These are phyloP conservation scores for Lepidocyrtoides sp. DNA, from an alignment of 2,888 invertebrate genomes.

Conservation along the genomic window DNA sequence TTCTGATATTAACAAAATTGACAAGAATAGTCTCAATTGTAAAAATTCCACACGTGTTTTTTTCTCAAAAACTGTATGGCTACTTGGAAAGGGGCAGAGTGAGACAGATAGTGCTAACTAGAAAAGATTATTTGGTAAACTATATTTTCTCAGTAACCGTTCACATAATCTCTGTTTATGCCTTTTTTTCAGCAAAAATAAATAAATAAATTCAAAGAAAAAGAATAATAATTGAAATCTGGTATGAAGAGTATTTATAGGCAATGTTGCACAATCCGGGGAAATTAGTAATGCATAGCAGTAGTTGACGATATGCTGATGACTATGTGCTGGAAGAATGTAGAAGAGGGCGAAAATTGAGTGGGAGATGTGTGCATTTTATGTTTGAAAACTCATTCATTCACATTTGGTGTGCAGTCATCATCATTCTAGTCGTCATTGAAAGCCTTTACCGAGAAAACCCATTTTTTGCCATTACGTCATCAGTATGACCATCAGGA, in stretches of 20 bases:
- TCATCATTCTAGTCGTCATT: background rate
- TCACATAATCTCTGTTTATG: background rate
- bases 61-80: too few relatives aligned
- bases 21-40: background rate
- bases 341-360: slow-evolving; percentile 7
- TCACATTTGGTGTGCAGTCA: slow-evolving; percentile 1
- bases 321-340: slow-evolving; percentile 61
- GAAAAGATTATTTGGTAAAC: background rate
- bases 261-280: background rate
- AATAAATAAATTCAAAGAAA: background rate
- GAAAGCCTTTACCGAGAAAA: slow-evolving; percentile 50
- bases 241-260: background rate
- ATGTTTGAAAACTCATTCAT: slow-evolving; percentile 26
- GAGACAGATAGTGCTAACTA: background rate
- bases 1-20: background rate
- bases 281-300: background rate
- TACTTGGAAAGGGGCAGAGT: background rate
- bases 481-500: too few relatives aligned
- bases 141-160: background rate
- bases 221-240: background rate
- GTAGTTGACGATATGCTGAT: background rate
- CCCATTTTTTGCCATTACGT: slow-evolving; percentile 52
- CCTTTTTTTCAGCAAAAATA: background rate
- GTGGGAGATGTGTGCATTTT: slow-evolving; percentile 1
- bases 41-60: background rate